Evolutionary conservation across 2,888 invertebrate genomes (phyloP).

Genomic region (Eutolmus rufibarbis): DNA sequence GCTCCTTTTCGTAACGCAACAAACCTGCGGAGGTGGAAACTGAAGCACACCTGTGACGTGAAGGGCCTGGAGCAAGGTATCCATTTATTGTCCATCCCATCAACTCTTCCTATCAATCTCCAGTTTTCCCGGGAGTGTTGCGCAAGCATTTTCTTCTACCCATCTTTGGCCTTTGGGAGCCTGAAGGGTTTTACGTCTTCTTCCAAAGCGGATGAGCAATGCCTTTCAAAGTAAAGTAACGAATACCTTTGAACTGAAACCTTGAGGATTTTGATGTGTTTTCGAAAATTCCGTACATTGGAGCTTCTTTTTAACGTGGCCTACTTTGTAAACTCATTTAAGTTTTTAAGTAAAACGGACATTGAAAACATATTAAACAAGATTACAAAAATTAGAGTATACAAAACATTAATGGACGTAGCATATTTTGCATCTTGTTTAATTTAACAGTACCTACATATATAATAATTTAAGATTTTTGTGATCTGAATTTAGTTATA

Average conservation of each 20-base stretch:
- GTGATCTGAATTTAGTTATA: no score
- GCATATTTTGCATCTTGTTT: no score
- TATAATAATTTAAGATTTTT: no score
- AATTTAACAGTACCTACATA: no score
- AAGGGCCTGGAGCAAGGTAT: not conserved
- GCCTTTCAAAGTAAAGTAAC: not conserved
- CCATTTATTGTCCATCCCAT: slow-evolving; percentile 21
- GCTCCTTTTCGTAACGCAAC: not conserved
- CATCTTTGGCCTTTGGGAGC: not conserved
- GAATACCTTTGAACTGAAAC: not conserved
- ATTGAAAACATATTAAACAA: no score
- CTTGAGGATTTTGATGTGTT: not conserved
- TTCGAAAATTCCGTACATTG: not conserved
- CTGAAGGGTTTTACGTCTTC: not conserved
- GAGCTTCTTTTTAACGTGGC: not conserved
- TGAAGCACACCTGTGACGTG: not conserved
- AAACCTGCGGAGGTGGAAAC: not conserved
- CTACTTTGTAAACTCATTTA: not conserved
- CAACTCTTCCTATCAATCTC: slow-evolving; percentile 27
- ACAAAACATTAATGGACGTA: no score
- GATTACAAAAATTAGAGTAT: no score
- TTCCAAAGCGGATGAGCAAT: not conserved
- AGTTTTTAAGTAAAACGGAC: not conserved
- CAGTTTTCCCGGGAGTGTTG: slow-evolving; percentile 17
- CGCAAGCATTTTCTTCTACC: not conserved